A percentile compares a stretch with the other conserved stretches of the same genome.
These are phyloP conservation scores for Genyomyrus donnyi DNA, from an alignment of 2,113 vertebrate species.

Conservation along the genomic window DNA sequence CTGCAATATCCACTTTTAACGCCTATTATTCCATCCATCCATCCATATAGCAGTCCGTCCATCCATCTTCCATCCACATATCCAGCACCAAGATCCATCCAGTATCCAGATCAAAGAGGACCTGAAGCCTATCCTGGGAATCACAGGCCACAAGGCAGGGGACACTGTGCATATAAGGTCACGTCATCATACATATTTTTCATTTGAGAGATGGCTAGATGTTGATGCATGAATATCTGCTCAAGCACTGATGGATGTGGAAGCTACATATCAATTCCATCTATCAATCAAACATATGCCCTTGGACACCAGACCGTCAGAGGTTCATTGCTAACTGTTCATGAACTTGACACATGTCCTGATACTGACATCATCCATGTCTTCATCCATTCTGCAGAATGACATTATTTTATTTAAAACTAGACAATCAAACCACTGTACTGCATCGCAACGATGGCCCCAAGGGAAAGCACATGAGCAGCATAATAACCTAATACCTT, in stretches of 20 bases:
- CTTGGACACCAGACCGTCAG: not conserved
- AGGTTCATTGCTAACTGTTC: not conserved
- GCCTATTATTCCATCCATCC: not conserved
- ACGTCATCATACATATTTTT: not conserved
- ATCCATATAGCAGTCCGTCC: not conserved
- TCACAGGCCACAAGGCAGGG: not conserved
- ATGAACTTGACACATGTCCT: constrained; percentile 5
- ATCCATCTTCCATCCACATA: not conserved
- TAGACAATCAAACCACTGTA: not conserved
- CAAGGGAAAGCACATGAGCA: not conserved
- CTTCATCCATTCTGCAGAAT: not conserved
- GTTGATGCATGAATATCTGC: not conserved
- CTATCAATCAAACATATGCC: constrained; percentile 8
- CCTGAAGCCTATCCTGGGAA: not conserved
- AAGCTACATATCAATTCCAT: not conserved
- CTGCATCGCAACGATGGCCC: not conserved
- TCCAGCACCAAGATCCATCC: not conserved
- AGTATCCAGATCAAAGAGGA: not conserved
- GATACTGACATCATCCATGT: not conserved
- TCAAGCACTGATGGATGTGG: not conserved
- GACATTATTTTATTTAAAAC: not conserved
- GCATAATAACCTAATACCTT: not conserved
- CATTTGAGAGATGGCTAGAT: not conserved
- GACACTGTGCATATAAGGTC: not conserved
- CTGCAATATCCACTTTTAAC: not conserved